Conservation (phyloP, 2,888 invertebrate genomes). For the Machimus rusticus region DNA sequence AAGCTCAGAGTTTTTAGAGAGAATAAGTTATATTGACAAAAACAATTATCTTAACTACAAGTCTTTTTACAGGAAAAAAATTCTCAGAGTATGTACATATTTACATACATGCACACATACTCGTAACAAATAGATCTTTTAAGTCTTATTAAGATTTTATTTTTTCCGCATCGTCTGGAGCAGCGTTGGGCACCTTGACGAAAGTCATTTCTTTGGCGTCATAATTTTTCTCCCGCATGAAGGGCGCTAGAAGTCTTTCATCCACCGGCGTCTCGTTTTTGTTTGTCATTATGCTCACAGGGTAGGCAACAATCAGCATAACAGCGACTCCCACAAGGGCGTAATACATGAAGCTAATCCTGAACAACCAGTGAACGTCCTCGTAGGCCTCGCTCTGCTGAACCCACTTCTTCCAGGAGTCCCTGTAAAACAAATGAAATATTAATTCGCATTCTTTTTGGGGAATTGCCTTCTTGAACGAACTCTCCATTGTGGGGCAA, state of each 20-base stretch:
- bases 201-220: slow-evolving; percentile 1
- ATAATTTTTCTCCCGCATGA: slow-evolving; percentile 23
- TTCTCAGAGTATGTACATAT: not conserved
- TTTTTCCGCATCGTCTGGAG: not conserved
- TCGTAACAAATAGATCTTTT: not conserved
- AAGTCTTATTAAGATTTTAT: not conserved
- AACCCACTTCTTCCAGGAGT: slow-evolving; percentile 32
- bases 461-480: not conserved
- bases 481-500: not conserved
- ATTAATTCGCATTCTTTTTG: not conserved
- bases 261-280: slow-evolving; percentile 44
- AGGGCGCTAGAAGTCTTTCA: slow-evolving; percentile 47
- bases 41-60: not conserved
- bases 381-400: slow-evolving; percentile 37
- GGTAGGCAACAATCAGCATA: slow-evolving; percentile 68
- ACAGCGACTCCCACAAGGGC: slow-evolving; percentile 69
- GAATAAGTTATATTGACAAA: not conserved
- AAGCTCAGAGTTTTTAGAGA: not conserved
- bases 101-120: no score
- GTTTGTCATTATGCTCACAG: slow-evolving; percentile 69
- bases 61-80: not conserved
- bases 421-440: slow-evolving; percentile 8
- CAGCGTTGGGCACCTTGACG: not conserved
- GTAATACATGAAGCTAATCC: slow-evolving; percentile 76
- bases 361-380: slow-evolving; percentile 60